Conservation (phyloP, 2,888 invertebrate species). For the Caradrina kadenii region DNA sequence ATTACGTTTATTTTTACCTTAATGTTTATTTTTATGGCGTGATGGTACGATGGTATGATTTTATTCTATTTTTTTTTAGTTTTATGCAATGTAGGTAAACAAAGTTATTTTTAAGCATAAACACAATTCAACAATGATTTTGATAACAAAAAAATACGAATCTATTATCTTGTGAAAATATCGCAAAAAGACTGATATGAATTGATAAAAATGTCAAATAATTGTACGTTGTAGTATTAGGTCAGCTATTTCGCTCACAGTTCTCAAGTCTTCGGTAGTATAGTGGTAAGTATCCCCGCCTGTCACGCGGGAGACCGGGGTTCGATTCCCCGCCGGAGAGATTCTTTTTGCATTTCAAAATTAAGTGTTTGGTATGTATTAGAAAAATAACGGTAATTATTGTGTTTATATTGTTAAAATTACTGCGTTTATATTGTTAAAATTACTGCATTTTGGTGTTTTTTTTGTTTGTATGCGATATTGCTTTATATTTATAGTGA, state of each 20-base stretch:
- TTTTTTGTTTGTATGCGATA: no score
- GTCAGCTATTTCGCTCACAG: fast-evolving
- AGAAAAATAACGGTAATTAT: no score
- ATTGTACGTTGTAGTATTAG: neutral
- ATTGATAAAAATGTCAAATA: neutral
- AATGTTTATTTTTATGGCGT: no score
- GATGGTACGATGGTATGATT: no score
- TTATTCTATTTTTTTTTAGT: no score
- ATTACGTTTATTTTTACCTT: no score
- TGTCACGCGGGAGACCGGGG: constrained; percentile 91
- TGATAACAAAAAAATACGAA: neutral
- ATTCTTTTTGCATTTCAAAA: constrained; percentile 61
- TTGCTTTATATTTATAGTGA: no score
- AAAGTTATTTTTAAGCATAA: neutral
- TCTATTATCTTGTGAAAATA: neutral
- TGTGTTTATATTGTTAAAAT: no score
- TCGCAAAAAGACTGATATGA: neutral
- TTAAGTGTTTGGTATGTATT: neutral
- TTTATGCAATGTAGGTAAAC: neutral
- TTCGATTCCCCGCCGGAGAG: constrained; percentile 91
- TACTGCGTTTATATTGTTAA: no score
- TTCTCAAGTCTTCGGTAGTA: constrained; percentile 86
- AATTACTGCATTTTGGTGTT: no score
- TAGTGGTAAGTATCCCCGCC: constrained; percentile 91
- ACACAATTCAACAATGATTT: neutral